phyloP scores from a whole-genome alignment of 2,113 vertebrate genomes.

The Seriola rivoliana region DNA sequence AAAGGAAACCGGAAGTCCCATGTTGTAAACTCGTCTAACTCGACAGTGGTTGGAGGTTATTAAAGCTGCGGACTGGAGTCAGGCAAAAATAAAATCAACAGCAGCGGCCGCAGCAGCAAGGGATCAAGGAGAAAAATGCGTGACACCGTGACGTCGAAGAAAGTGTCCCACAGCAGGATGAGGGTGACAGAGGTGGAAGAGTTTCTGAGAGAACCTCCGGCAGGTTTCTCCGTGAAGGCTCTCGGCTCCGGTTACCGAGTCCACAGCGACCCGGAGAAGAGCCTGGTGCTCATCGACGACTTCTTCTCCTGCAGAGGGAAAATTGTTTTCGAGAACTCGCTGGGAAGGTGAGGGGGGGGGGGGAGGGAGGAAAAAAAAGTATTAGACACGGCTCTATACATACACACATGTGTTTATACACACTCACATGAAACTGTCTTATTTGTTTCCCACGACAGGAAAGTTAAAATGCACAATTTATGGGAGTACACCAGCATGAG shows the following conservation, averaged over 20 bases:
- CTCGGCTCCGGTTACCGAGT: conserved; percentile 41
- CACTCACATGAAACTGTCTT: not conserved
- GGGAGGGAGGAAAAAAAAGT: too few relatives aligned
- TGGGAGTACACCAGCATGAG: conserved; percentile 74
- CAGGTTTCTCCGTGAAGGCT: conserved; percentile 65
- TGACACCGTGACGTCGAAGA: conserved; percentile 4
- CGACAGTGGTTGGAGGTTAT: not conserved
- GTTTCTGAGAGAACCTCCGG: conserved; percentile 72
- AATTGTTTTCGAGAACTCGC: conserved; percentile 72
- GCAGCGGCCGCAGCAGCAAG: not conserved
- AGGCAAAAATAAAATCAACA: not conserved
- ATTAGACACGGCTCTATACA: not conserved
- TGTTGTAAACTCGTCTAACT: rapidly evolving
- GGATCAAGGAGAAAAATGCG: rapidly evolving
- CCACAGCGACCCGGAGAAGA: conserved; percentile 46
- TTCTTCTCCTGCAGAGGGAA: conserved; percentile 45
- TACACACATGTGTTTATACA: too few relatives aligned
- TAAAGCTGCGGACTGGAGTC: not conserved
- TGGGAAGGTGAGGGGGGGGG: conserved; percentile 66
- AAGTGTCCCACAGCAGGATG: not conserved
- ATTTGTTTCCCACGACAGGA: conserved; percentile 47
- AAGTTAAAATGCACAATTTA: conserved; percentile 67
- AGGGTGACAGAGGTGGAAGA: conserved; percentile 61
- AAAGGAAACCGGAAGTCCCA: not conserved
- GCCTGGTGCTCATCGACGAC: conserved; percentile 76